Percentiles rank a stretch among this genome's conserved stretches.
Evolutionary conservation across 1,140 invertebrate species (phyloP).

Genomic region (Formica selysi): DNA sequence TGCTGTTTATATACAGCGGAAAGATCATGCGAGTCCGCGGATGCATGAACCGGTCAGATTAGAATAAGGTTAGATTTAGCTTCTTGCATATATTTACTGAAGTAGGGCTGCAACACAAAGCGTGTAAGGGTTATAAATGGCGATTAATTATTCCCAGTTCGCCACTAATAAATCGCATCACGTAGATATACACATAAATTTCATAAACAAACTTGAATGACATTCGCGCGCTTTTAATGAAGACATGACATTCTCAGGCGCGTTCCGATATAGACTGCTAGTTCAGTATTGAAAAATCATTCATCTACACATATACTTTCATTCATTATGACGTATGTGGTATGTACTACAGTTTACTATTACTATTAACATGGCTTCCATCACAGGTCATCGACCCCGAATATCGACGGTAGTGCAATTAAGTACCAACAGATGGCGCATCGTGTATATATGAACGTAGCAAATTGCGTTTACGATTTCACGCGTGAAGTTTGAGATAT

Average conservation of each 20-base stretch:
- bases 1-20: not conserved
- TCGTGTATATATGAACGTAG: too few relatives aligned
- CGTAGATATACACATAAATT: not conserved
- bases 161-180: not conserved
- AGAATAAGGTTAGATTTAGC: not conserved
- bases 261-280: not conserved
- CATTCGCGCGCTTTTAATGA: constrained; percentile 15
- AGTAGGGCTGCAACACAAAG: not conserved
- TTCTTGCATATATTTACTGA: not conserved
- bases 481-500: too few relatives aligned
- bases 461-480: too few relatives aligned
- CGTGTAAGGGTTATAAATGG: not conserved
- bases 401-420: too few relatives aligned
- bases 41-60: constrained; percentile 1
- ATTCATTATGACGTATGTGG: too few relatives aligned
- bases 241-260: constrained; percentile 4
- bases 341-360: too few relatives aligned
- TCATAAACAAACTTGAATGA: constrained; percentile 49
- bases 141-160: not conserved
- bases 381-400: too few relatives aligned
- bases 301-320: too few relatives aligned
- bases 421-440: too few relatives aligned
- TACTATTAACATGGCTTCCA: too few relatives aligned
- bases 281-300: too few relatives aligned
- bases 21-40: not conserved